Percentiles rank a stretch among this genome's conserved stretches.
These are phyloP conservation scores for Pelagia noctiluca DNA, from an alignment of 30 jellyfish, hydroid and myxozoan genomes.

Conservation along the genomic window DNA sequence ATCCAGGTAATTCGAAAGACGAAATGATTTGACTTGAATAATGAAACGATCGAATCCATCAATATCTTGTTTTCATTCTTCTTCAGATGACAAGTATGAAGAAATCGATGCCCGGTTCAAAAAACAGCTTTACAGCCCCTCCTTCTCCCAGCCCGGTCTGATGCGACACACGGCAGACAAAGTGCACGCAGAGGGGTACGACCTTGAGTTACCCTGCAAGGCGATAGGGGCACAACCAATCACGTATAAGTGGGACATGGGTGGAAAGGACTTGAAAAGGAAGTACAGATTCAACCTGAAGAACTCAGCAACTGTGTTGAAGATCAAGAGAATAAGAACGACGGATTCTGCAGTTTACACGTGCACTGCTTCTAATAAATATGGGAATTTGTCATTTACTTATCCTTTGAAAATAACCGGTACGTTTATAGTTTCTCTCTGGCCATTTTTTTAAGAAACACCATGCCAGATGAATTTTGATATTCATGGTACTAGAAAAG, in stretches of 20 bases:
- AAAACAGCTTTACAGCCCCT: slow-evolving; percentile 50
- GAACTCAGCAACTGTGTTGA: slow-evolving; percentile 62
- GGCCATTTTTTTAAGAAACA: too few relatives aligned
- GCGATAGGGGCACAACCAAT: slow-evolving; percentile 82
- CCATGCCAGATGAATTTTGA: neutral
- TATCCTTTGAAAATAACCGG: slow-evolving; percentile 68
- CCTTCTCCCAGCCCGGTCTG: slow-evolving; percentile 30
- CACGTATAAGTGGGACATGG: slow-evolving; percentile 65
- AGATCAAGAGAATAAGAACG: slow-evolving; percentile 79
- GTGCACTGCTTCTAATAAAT: slow-evolving; percentile 88
- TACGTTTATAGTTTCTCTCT: neutral
- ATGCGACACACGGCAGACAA: slow-evolving; percentile 63
- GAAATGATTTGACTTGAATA: too few relatives aligned
- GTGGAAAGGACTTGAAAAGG: slow-evolving; percentile 55
- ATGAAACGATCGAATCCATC: too few relatives aligned
- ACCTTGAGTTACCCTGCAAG: slow-evolving; percentile 70
- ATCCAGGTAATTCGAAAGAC: too few relatives aligned
- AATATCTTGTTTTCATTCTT: neutral
- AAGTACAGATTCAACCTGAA: slow-evolving; percentile 64
- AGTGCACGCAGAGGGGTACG: slow-evolving; percentile 68
- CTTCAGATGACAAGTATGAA: slow-evolving; percentile 35
- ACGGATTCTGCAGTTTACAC: slow-evolving; percentile 85
- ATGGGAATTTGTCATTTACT: slow-evolving; percentile 92
- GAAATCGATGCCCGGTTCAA: slow-evolving; percentile 25
- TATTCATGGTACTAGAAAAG: too few relatives aligned